These are phyloP conservation scores for Hedya salicella DNA, from an alignment of 2,888 invertebrate species.

Conservation along the genomic window DNA sequence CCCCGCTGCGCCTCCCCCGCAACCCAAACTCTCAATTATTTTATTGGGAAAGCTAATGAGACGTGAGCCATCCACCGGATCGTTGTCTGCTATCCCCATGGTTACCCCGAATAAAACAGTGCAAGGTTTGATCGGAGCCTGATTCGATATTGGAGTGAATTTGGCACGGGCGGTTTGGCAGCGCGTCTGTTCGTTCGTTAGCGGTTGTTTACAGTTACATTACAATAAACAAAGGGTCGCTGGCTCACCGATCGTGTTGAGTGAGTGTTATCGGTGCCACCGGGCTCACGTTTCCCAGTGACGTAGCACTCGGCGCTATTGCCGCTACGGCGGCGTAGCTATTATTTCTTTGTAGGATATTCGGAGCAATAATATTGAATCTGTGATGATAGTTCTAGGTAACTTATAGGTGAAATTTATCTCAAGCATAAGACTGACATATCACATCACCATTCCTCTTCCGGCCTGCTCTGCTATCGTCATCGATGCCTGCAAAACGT, in stretches of 20 bases:
- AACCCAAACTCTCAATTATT: conserved; percentile 82
- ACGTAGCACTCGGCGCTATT: background rate
- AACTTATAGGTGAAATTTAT: too few relatives aligned
- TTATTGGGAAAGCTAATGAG: conserved; percentile 84
- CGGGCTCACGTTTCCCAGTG: background rate
- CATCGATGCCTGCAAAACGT: too few relatives aligned
- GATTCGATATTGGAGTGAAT: conserved; percentile 36
- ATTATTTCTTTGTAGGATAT: too few relatives aligned
- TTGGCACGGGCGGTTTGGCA: conserved; percentile 8
- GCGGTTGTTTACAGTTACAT: conserved; percentile 29
- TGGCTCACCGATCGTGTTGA: background rate
- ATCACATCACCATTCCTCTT: too few relatives aligned
- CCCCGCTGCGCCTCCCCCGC: conserved; percentile 58
- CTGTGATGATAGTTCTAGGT: too few relatives aligned
- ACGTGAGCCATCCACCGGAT: conserved; percentile 70
- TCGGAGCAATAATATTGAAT: too few relatives aligned
- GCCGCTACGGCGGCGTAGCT: too few relatives aligned
- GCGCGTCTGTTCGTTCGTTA: conserved; percentile 16
- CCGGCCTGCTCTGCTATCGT: too few relatives aligned
- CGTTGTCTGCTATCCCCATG: conserved; percentile 64
- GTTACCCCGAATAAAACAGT: conserved; percentile 54
- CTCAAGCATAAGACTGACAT: too few relatives aligned
- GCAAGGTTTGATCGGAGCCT: conserved; percentile 19
- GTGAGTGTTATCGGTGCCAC: background rate
- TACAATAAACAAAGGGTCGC: conserved; percentile 26